Percentiles rank a stretch among this genome's conserved stretches.
phyloP scores from a whole-genome alignment of 2,888 invertebrate genomes.

The Salticus scenicus region DNA sequence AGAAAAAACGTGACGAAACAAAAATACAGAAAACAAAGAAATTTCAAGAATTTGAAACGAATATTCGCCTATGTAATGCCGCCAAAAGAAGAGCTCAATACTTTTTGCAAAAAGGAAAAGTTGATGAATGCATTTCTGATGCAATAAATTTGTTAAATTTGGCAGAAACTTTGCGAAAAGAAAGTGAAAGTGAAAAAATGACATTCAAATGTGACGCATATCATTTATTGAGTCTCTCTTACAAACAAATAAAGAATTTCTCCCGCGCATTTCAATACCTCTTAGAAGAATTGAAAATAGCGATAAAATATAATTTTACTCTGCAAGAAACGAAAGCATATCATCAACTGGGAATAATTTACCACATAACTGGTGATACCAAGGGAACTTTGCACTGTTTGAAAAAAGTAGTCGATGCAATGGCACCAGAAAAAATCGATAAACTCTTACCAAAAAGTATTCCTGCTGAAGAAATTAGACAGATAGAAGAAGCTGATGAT shows the following conservation, averaged over 20 bases:
- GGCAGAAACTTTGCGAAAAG: not conserved
- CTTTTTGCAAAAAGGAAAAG: not conserved
- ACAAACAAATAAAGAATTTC: not conserved
- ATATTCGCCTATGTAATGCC: not conserved
- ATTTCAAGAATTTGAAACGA: not conserved
- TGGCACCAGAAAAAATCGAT: not conserved
- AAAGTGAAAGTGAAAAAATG: not conserved
- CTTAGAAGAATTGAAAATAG: constrained; percentile 7
- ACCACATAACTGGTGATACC: not conserved
- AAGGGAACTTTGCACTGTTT: not conserved
- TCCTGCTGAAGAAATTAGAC: not conserved
- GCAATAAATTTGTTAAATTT: not conserved
- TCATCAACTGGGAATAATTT: constrained; percentile 22
- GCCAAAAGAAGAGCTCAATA: not conserved
- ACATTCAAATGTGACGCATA: constrained; percentile 23
- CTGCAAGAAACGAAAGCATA: constrained; percentile 18
- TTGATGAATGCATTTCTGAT: constrained; percentile 11
- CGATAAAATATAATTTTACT: not conserved
- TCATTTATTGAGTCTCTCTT: constrained; percentile 26
- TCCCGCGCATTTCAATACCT: not conserved
- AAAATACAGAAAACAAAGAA: not conserved
- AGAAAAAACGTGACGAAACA: not conserved
- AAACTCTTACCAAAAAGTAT: not conserved
- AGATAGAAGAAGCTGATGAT: not conserved
- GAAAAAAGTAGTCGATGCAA: not conserved